These are phyloP conservation scores for Cephalotes varians DNA, from an alignment of 2,888 invertebrate species.

Conservation along the genomic window DNA sequence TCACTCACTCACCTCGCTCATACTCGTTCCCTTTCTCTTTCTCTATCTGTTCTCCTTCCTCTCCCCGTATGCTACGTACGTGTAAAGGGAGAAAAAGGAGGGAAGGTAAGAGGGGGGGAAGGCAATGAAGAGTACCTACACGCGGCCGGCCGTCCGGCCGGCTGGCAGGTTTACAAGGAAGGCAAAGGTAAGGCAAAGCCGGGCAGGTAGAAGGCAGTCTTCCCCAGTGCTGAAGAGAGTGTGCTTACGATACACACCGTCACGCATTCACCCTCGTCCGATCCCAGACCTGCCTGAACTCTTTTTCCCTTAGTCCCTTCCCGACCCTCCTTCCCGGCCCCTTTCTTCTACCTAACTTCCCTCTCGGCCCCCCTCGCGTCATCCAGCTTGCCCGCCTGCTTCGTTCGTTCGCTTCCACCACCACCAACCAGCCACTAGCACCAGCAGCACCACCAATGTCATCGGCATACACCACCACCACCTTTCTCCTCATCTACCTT, in stretches of 20 bases:
- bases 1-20: conserved; percentile 45
- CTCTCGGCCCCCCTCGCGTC: conserved; percentile 41
- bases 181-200: conserved; percentile 62
- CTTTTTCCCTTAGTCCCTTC: conserved; percentile 80
- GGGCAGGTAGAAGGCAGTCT: conserved; percentile 61
- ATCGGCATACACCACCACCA: conserved; percentile 40
- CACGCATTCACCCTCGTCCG: conserved; percentile 82
- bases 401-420: conserved; percentile 57
- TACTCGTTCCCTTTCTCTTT: conserved; percentile 17
- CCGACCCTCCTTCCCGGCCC: conserved; percentile 70
- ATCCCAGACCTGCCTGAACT: conserved; percentile 83
- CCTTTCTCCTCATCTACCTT: conserved; percentile 55
- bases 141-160: conserved; percentile 58
- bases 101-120: conserved; percentile 3
- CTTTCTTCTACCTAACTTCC: conserved; percentile 47
- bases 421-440: conserved; percentile 12
- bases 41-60: neutral
- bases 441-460: conserved; percentile 43
- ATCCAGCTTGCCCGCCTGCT: conserved; percentile 60
- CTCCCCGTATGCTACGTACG: neutral
- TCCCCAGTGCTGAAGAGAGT: conserved; percentile 65
- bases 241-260: conserved; percentile 76
- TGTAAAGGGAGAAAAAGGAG: conserved; percentile 46
- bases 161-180: conserved; percentile 75
- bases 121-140: conserved; percentile 44